Evolutionary conservation across 2,888 invertebrate species (phyloP), one percentile per base, ranked within the genome.

Genomic region (Heliothis peltigera): DNA sequence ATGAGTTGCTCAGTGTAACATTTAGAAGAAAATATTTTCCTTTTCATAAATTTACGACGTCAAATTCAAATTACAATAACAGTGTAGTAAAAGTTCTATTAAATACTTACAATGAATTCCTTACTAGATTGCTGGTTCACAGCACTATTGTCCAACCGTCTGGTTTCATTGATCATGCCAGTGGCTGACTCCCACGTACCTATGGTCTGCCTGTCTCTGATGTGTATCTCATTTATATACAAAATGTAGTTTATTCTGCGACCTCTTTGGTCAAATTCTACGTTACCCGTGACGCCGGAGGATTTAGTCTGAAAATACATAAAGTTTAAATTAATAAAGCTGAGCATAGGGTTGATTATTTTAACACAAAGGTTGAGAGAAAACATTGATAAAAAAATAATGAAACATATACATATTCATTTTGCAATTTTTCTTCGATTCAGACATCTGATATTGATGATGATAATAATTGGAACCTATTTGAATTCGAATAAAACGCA

Each of bases 261-360:
- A 1, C 98, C 98, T 78, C 95, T 93, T 65, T 95, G 93, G 86
- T 97, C 96, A 84, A 97, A 97, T 81, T 96, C 95, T 63, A 97
- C 96, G 35, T 95, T 92, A 1, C 97, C 97, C 0, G 97, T 96
- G 5, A 97, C 89, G 3, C 97, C 97, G 39, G 93, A 89, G 80
- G 96, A 95, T 83, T 95, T 95, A 35, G 96, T 96, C 97, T 97
- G 87, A 51, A 84, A 83, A 43, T 12, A 12, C 6, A 32, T 28
- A 10, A 5, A 10, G 4, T 39, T 2, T 3, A 10, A n/a, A 6
- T 22, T 25, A 17, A 19, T 42, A 17, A 46, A 39, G 4, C 35
- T 12, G 15, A 7, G n/a, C 2, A 39, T n/a, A n/a, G 15, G 8
- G 21, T 21, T 35, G 25, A 19, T 0, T n/a, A 35, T 35, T 51